Percentiles rank a stretch among this genome's conserved stretches.
These are phyloP conservation scores for Etheostoma cragini DNA, from an alignment of 2,113 vertebrate species.

Conservation along the genomic window DNA sequence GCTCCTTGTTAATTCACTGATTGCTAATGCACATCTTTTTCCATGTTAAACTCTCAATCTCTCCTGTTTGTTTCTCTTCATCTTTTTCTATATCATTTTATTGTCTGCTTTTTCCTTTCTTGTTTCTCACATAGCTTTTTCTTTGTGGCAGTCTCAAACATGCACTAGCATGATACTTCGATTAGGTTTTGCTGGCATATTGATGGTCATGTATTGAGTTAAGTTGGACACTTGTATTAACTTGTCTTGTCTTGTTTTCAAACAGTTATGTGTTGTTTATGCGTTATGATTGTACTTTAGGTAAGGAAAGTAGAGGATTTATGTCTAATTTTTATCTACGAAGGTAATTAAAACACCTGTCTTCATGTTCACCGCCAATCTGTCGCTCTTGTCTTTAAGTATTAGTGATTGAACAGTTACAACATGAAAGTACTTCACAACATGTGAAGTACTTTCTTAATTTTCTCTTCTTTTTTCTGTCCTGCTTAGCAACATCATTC, in stretches of 20 bases:
- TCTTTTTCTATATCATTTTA: not conserved
- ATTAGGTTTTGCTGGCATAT: conserved; percentile 3
- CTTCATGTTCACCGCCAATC: not conserved
- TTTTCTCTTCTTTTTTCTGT: not conserved
- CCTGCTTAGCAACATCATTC: not conserved
- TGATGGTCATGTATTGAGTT: not conserved
- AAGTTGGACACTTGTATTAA: not conserved
- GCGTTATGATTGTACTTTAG: not conserved
- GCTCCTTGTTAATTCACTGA: conserved; percentile 58
- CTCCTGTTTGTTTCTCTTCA: not conserved
- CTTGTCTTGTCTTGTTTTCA: not conserved
- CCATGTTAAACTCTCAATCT: conserved; percentile 10
- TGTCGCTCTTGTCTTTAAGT: conserved; percentile 12
- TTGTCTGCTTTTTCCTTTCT: not conserved
- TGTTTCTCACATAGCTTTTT: not conserved
- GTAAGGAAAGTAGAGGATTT: not conserved
- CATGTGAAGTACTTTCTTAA: not conserved
- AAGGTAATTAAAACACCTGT: not conserved
- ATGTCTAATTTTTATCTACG: not conserved
- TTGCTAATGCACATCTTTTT: conserved; percentile 55
- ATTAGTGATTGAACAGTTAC: conserved; percentile 22
- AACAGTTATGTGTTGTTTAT: not conserved
- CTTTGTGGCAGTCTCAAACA: not conserved
- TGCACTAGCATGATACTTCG: not conserved
- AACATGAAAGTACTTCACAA: too few relatives aligned